Base-by-base conservation (phyloP, 2,113 vertebrate genomes). In the Lonchura striata region DNA sequence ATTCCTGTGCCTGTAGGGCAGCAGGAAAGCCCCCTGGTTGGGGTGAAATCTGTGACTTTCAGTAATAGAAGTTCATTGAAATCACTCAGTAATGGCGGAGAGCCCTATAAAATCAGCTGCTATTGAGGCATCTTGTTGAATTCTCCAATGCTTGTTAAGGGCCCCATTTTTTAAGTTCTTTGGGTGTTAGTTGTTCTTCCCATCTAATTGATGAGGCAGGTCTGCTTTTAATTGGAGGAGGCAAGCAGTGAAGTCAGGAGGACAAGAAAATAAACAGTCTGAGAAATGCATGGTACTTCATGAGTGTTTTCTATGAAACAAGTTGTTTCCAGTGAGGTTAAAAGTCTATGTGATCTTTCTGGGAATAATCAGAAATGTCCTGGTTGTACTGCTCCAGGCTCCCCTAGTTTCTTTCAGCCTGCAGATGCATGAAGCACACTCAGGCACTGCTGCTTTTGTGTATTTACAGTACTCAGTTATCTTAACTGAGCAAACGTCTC, bases 331-430 rank as follows among this genome's bases (percentile, higher is more conserved):
- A 57, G 8, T 53, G 24, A 66, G 14, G 13, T 35, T 21, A 19
- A 24, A 8, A 37, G 46, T 49, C 18, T 21, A 5, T 60, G 35
- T 60, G 37, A 3, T 63, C 23, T 71, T 76, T 76, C 15, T 65
- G 61, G 31, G 10, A 70, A 19, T 39, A 50, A 42, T 52, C 56
- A 70, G 41, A 63, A 63, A 24, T 41, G 11, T 8, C 5, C 18
- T 28, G 16, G 15, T 47, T 69, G 7, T 13, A n/a, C 17, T 16
- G 24, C n/a, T 70, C 0, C 0, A 2, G 42, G 31, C 30, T 69
- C 1, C 23, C 11, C 16, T 53, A 4, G 3, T 54, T 50, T 60
- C 30, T 59, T 49, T 22, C 22, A 44, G 28, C 0, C 0, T n/a
- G 23, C 5, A 41, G 18, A 13, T 35, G 33, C 1, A 3, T 27